Evolutionary conservation across 2,797 vertebrate genomes (phyloP).

Genomic region (Toxotes lorentzi): DNA sequence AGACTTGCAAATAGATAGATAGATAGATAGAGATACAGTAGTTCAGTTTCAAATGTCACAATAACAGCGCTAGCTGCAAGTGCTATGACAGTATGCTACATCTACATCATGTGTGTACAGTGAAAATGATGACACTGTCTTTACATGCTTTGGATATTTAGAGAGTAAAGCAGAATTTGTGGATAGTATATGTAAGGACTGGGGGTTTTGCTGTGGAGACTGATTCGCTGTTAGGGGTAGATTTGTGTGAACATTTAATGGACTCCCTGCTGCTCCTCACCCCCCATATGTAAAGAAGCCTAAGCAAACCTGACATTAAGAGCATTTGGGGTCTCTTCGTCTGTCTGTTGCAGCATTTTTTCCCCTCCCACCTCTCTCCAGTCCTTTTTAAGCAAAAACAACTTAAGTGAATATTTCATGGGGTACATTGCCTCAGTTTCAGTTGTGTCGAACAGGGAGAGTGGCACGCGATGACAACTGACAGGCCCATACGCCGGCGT

Average conservation of each 20-base stretch:
- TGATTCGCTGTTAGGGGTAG: constrained; percentile 40
- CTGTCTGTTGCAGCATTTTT: constrained; percentile 45
- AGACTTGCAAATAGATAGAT: constrained; percentile 6
- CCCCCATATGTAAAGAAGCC: constrained; percentile 37
- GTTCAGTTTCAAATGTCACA: constrained; percentile 26
- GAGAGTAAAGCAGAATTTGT: constrained; percentile 44
- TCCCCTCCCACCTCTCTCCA: background rate
- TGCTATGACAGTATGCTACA: background rate
- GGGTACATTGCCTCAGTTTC: constrained; percentile 77
- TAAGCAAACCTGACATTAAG: constrained; percentile 74
- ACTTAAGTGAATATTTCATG: constrained; percentile 81
- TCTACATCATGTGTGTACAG: background rate
- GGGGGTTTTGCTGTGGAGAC: constrained; percentile 33
- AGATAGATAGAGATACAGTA: constrained; percentile 2
- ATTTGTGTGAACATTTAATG: constrained; percentile 78
- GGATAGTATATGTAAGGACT: constrained; percentile 14
- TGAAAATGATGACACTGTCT: constrained; percentile 6
- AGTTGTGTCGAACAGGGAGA: constrained; percentile 49
- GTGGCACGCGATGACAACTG: constrained; percentile 70
- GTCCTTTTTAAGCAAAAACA: constrained; percentile 71
- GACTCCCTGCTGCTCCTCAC: constrained; percentile 59
- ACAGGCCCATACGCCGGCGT: constrained; percentile 46
- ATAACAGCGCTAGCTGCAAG: background rate
- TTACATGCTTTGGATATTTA: constrained; percentile 17
- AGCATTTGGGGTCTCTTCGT: constrained; percentile 63